Evolutionary conservation across 2,113 vertebrate species (phyloP).

Genomic region (Nematolebias whitei): DNA sequence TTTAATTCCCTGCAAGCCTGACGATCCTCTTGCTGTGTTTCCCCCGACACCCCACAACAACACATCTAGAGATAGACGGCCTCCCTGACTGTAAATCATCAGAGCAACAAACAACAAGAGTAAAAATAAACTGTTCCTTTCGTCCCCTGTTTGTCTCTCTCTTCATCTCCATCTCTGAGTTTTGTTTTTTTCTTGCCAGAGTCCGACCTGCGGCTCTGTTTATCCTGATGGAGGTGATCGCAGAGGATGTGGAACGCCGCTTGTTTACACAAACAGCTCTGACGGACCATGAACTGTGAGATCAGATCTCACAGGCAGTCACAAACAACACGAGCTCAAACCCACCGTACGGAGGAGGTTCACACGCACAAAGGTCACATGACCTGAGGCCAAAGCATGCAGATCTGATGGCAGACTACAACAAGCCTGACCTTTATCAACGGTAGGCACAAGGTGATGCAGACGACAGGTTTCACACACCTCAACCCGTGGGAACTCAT

Average conservation of each 20-base stretch:
- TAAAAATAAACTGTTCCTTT: slow-evolving; percentile 50
- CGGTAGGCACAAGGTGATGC: not conserved
- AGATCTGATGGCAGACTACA: slow-evolving; percentile 19
- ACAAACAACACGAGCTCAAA: slow-evolving; percentile 3
- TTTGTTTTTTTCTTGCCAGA: not conserved
- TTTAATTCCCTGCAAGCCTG: slow-evolving; percentile 54
- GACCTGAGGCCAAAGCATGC: too few relatives aligned
- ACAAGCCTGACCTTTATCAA: slow-evolving; percentile 28
- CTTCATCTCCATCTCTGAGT: slow-evolving; percentile 7
- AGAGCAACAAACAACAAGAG: slow-evolving; percentile 50
- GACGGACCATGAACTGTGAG: slow-evolving; percentile 33
- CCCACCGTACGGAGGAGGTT: not conserved
- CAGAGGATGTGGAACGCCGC: slow-evolving; percentile 49
- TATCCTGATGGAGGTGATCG: slow-evolving; percentile 36
- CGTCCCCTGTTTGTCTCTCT: slow-evolving; percentile 27
- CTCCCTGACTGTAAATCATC: slow-evolving; percentile 38
- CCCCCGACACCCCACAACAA: slow-evolving; percentile 30
- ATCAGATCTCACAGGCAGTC: slow-evolving; percentile 41
- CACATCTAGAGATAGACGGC: slow-evolving; percentile 44
- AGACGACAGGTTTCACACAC: not conserved
- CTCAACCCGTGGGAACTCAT: not conserved
- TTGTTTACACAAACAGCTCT: slow-evolving; percentile 59
- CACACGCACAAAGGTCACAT: slow-evolving; percentile 4
- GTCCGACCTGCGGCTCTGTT: slow-evolving; percentile 8
- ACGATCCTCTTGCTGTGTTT: slow-evolving; percentile 52